A percentile compares a stretch with the other conserved stretches of the same genome.
Evolutionary conservation across 2,113 vertebrate genomes (phyloP).

Genomic region (Pachyramphus minor): DNA sequence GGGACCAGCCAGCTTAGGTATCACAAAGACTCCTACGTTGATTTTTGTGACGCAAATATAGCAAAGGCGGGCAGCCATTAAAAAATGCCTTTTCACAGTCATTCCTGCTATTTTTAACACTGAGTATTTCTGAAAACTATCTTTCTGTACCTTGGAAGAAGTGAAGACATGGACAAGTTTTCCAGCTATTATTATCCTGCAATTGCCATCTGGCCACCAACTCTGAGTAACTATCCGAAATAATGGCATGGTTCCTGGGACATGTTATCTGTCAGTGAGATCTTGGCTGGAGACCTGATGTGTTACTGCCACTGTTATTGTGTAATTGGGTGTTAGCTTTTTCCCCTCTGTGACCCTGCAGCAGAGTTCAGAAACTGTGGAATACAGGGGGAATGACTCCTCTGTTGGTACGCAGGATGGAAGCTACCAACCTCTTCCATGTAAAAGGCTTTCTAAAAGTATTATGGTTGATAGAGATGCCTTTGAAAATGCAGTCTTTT

Average conservation of each 20-base stretch:
- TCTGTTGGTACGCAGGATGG: not conserved
- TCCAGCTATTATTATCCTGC: not conserved
- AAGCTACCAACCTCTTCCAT: not conserved
- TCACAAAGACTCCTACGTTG: not conserved
- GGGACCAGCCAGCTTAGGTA: not conserved
- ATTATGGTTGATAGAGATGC: not conserved
- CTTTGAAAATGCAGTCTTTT: not conserved
- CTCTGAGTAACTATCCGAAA: not conserved
- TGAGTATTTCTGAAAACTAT: conserved; percentile 12
- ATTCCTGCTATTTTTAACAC: not conserved
- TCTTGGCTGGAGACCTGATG: not conserved
- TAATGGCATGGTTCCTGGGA: not conserved
- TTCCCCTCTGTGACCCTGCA: not conserved
- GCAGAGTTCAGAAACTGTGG: not conserved
- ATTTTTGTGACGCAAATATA: not conserved
- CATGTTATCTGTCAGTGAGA: not conserved
- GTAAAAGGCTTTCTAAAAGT: not conserved
- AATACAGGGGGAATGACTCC: not conserved
- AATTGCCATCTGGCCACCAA: not conserved
- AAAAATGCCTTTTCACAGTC: not conserved
- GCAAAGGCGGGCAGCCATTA: not conserved
- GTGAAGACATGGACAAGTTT: not conserved
- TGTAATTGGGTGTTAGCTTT: not conserved
- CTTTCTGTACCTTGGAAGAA: not conserved
- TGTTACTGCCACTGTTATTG: not conserved